Conservation (phyloP, 1,140 invertebrate genomes). For the Steinernema feltiae region DNA sequence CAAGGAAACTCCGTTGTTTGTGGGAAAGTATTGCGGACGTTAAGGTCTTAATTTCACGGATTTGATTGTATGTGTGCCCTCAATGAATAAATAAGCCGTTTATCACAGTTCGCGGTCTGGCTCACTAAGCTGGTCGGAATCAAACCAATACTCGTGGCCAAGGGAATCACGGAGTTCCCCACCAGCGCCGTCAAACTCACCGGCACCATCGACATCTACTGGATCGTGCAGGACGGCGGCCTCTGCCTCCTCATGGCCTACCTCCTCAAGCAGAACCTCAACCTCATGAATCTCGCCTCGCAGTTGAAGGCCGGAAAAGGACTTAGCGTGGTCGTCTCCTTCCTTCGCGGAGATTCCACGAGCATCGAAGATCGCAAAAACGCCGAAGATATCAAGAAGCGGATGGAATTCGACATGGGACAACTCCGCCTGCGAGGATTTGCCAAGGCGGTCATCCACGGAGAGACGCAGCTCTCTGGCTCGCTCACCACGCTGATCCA, state of each 20-base stretch:
- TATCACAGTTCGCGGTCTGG: constrained; percentile 44
- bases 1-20: no score
- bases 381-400: constrained; percentile 43
- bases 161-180: constrained; percentile 43
- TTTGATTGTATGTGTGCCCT: no score
- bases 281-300: constrained; percentile 51
- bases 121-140: constrained; percentile 39
- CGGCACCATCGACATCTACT: constrained; percentile 94
- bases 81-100: no score
- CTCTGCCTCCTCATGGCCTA: constrained; percentile 93
- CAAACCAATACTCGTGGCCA: constrained; percentile 52
- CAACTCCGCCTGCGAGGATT: constrained; percentile 45
- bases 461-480: constrained; percentile 69
- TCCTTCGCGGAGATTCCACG: constrained; percentile 68
- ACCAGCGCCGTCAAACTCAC: constrained; percentile 54
- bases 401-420: constrained; percentile 54
- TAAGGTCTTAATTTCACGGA: no score
- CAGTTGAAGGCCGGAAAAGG: constrained; percentile 65
- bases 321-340: constrained; percentile 82
- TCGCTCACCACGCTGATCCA: constrained; percentile 68
- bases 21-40: no score
- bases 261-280: constrained; percentile 78
- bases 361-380: constrained; percentile 37
- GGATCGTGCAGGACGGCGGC: constrained; percentile 75
- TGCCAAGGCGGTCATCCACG: constrained; percentile 50